Base-by-base conservation (phyloP, 1,140 invertebrate species). In the Meloidogyne hapla region DNA sequence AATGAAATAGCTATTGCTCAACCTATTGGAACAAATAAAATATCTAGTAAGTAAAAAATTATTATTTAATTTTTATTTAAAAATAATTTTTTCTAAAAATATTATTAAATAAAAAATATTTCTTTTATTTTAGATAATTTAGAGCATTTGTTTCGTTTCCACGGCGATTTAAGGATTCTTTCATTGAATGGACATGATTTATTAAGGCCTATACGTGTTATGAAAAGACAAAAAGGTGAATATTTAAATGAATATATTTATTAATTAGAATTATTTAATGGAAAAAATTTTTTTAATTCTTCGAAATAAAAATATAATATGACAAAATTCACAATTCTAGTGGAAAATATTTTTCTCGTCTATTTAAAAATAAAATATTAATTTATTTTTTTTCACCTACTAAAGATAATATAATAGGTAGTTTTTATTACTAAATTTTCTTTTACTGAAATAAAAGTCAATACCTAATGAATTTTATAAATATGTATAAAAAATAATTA, bases 131-230 rank as follows among this genome's bases (percentile, higher is more conserved):
- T n/a, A 73, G 71, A 63, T 33, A 61, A 63, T 23, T 21, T 63
- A 18, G 48, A 23, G 28, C 71, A 73, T 63, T 38, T 73, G 18
- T 65, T 73, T 64, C 26, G 21, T 25, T 73, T 73, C 71, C 48
- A 73, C 56, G 71, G 71, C 12, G 71, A 73, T 18, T 21, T 73
- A 33, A 61, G 71, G 13, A 61, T 63, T 63, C 40, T 63, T 38
- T 56, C 71, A 12, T 21, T 73, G 56, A 73, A 73, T 64, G 71
- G 71, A 28, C 56, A 40, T 15, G 71, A 73, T 61, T 65, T 73
- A 64, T 64, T 73, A 64, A 56, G 56, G 23, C 18, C 2, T 21
- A 40, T 73, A 21, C 48, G 71, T 56, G n/a, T 56, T 56, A 56
- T 56, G 48, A 56, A 56, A 56, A n/a, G 48, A 56, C 48, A 56